phyloP scores from a whole-genome alignment of 2,797 vertebrate genomes.

The Amblyraja radiata region DNA sequence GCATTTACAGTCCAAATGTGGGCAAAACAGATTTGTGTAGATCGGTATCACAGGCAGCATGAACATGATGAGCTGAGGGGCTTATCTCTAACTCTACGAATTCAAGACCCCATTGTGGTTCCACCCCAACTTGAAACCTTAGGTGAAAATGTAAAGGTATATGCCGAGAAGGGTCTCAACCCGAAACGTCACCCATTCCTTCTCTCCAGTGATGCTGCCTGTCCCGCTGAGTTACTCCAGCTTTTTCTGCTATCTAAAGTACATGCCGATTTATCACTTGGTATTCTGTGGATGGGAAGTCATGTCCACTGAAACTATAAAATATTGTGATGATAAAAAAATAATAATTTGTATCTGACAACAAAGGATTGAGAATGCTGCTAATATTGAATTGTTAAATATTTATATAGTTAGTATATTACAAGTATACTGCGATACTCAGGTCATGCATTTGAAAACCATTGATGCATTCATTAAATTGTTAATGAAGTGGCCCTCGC shows the following conservation, averaged over 20 bases:
- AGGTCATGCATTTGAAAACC: not conserved
- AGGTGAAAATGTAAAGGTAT: not conserved
- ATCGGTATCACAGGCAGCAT: too few species aligned
- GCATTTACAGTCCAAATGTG: too few species aligned
- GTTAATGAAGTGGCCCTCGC: not conserved
- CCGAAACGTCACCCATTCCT: too few species aligned
- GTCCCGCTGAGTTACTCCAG: too few species aligned
- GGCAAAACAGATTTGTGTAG: too few species aligned
- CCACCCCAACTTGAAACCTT: not conserved
- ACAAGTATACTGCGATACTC: not conserved
- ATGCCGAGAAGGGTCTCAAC: too few species aligned
- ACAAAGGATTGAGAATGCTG: not conserved
- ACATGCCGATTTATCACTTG: not conserved
- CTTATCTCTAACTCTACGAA: too few species aligned
- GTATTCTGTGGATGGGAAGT: not conserved
- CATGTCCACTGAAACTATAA: not conserved
- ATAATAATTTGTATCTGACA: not conserved
- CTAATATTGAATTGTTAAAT: not conserved
- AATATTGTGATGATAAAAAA: not conserved
- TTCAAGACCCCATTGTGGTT: not conserved
- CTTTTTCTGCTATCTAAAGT: not conserved
- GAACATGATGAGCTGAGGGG: too few species aligned
- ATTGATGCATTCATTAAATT: not conserved
- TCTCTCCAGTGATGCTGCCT: too few species aligned
- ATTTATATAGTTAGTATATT: not conserved